Evolutionary conservation across 1,140 invertebrate species (phyloP), one percentile per base, ranked within the genome.

Genomic region (Pseudobourletiella spinata): DNA sequence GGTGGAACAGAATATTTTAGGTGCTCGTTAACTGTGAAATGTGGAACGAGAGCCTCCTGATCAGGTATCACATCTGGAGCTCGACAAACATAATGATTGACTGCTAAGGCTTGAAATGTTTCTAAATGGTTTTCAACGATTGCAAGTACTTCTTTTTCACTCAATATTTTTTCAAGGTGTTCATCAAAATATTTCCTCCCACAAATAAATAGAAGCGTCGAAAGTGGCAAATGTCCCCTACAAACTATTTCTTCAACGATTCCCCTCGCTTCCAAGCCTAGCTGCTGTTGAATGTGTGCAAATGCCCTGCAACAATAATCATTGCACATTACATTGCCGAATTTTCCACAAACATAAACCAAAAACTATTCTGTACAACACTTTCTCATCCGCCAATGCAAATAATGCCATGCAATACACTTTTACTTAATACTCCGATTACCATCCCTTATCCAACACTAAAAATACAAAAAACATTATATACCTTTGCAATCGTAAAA

Each of bases 211-310:
- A 63, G 26, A 8, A 67, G 15, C 50, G 57, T 60, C 25, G 61
- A 61, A 16, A 64, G 16, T 14, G 65, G 42, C 1, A 64, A 35
- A 28, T 61, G 57, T 4, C 65, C 65, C 20, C 35, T 35, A 46
- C 18, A 26, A 15, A 59, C 46, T n/a, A 67, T 52, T 64, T 64
- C 57, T 24, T 64, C 61, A 15, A 64, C 43, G n/a, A 67, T 14
- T 16, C 43, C 30, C 35, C 57, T 22, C 6, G 50, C 48, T 25
- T 66, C 65, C 15, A 11, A 25, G 0, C 61, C 59, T 11, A 63
- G 35, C 0, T 51, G 52, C 16, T 54, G 35, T 24, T 61, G 29
- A 29, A 63, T 50, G 15, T 51, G 15, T 35, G 29, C 25, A 15
- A 60, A 57, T 60, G 52, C 3, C 1, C 18, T 28, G 26, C 39